Evolutionary conservation across 2,113 vertebrate species (phyloP), one percentile per base, ranked within the genome.

Genomic region (Gnathonemus echidnorhynchus): DNA sequence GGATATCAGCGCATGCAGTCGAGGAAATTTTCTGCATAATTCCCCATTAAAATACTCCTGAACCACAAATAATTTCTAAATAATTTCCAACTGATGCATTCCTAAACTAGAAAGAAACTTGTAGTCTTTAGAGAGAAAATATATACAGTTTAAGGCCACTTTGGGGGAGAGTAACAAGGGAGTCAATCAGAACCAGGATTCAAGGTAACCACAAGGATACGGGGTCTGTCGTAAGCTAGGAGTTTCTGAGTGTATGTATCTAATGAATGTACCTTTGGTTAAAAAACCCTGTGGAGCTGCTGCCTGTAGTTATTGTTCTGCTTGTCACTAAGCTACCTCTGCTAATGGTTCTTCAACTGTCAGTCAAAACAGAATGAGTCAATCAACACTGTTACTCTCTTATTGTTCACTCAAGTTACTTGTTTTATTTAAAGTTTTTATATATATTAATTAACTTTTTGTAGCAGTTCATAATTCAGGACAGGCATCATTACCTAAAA

Each of bases 301-400:
- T 42, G 35, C 35, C 74, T 80, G 35, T 42, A 19, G 31, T 19
- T 80, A 42, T 19, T 80, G 74, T 80, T 42, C 74, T 19, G 35
- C 5, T 42, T 19, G 74, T 42, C 74, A 6, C 5, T 21, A 80
- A 42, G 4, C 3, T 80, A 80, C 74, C 35, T 39, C 74, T 42
- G 74, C 74, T 80, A 77, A 31, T 39, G 70, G n/a, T 87, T 91
- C 89, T 86, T 13, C 19, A 92, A 91, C 90, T 89, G 49, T 24
- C 24, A 56, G 10, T 50, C 11, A 27, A 84, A 27, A 53, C 27
- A 77, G 49, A 89, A 45, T 89, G 15, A 27, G 80, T 21, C 42
- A 84, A 15, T 74, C n/a, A 35, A 74, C n/a, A 74, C 31, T 62
- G 21, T 74, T 74, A 17, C 15, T 74, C 31, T 31, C 3, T 35